Conservation (phyloP, 2,113 vertebrate genomes). For the Mixornis gularis region DNA sequence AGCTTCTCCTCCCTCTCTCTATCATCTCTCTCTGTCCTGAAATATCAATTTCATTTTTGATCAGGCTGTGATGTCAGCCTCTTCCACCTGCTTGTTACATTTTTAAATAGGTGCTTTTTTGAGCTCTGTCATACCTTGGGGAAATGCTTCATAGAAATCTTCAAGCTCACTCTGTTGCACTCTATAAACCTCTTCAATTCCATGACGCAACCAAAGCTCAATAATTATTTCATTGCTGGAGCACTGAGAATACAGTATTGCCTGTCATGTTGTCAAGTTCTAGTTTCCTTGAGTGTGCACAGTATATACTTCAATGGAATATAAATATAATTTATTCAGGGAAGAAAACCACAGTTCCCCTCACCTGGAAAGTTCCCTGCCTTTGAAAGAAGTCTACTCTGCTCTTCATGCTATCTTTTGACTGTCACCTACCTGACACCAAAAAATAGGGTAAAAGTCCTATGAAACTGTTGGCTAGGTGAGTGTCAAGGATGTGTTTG, state of each 20-base stretch:
- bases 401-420: neutral
- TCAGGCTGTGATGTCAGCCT: neutral
- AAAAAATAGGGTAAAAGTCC: neutral
- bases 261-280: neutral
- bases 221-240: neutral
- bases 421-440: neutral
- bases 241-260: neutral
- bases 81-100: neutral
- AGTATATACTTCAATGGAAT: neutral
- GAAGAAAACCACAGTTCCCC: neutral
- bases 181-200: neutral
- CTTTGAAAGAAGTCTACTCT: neutral
- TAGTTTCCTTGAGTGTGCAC: neutral
- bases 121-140: neutral
- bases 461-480: neutral
- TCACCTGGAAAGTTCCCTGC: neutral
- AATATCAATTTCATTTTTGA: neutral
- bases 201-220: accelerated
- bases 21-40: neutral
- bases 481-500: neutral
- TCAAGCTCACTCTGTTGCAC: neutral
- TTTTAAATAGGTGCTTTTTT: neutral
- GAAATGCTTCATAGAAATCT: neutral
- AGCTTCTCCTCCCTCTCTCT: neutral
- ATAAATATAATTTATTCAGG: neutral